These are phyloP conservation scores for Gallinago undulata DNA, from an alignment of 2,113 vertebrate genomes.

Conservation along the genomic window DNA sequence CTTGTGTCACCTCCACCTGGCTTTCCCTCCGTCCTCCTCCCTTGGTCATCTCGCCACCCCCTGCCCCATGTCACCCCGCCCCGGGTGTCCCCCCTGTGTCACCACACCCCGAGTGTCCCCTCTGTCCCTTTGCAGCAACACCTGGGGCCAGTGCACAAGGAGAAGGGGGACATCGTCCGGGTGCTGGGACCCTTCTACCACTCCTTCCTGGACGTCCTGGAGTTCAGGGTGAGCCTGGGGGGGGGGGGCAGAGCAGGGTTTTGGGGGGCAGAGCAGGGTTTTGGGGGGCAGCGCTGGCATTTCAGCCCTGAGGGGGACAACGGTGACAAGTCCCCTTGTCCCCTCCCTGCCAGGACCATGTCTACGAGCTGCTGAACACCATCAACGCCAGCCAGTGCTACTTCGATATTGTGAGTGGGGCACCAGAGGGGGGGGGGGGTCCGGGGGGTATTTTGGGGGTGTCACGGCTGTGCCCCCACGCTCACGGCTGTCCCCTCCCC, in stretches of 20 bases:
- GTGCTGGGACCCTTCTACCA: conserved; percentile 81
- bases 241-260: too few relatives aligned
- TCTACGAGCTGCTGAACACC: conserved; percentile 92
- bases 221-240: conserved; percentile 87
- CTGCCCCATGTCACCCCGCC: background rate
- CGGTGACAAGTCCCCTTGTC: background rate
- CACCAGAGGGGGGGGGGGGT: too few relatives aligned
- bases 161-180: conserved; percentile 83
- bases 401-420: conserved; percentile 89
- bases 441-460: too few relatives aligned
- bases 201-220: conserved; percentile 92
- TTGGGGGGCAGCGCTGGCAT: background rate
- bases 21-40: background rate
- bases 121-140: conserved; percentile 77
- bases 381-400: conserved; percentile 91
- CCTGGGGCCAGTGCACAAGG: conserved; percentile 83
- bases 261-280: background rate
- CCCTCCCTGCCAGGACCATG: conserved; percentile 82
- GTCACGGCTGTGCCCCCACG: rapidly evolving
- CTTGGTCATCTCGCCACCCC: too few relatives aligned
- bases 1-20: background rate
- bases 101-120: background rate
- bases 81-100: background rate
- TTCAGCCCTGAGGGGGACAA: background rate
- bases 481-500: background rate